Base-by-base conservation (phyloP, 30 jellyfish, hydroid and myxozoan genomes). In the Pelagia noctiluca region DNA sequence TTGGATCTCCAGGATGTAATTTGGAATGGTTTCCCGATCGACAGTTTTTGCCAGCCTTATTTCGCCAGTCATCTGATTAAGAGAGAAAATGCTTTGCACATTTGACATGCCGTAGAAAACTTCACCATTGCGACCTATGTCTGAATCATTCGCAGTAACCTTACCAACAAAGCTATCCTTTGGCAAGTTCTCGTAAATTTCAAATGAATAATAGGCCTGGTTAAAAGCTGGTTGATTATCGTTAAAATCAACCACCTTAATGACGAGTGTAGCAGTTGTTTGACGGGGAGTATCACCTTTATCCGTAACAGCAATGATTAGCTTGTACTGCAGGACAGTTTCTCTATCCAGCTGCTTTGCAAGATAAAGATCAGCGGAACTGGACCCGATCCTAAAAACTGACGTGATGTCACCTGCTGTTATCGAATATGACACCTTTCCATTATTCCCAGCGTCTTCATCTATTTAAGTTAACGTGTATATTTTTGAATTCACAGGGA, bases 201-300 rank as follows among this genome's bases (percentile, higher is more conserved):
- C 47, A 70, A 89, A 89, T 0, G 82, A 21, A 64, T 82, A 85
- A 65, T 69, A 61, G 0, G 75, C 63, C 22, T 64, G 76, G 42
- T 72, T 63, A 60, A 91, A 91, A 5, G 53, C 49, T 13, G 98
- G 98, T 3, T 29, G 29, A 35, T 91, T 85, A 50, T 91, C 98
- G 52, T 91, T 91, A 60, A 30, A 75, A 75, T 91, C 98, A 19
- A 24, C 19, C 21, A 91, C 78, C n/a, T 34, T 35, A 3, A 90
- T 48, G 12, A 18, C 33, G 35, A 85, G 36, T 3, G 87, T 11
- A 5, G 57, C 48, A 36, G 36, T 50, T 3, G 38, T 61, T 32
- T 68, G 89, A 72, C 30, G 70, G 1, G 88, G 47, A 38, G 79
- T 71, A 7, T 74, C 49, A 1, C 88, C 98, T 61, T 70, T 78